phyloP scores from a whole-genome alignment of 2,113 vertebrate species.

The Ardeotis arabs region DNA sequence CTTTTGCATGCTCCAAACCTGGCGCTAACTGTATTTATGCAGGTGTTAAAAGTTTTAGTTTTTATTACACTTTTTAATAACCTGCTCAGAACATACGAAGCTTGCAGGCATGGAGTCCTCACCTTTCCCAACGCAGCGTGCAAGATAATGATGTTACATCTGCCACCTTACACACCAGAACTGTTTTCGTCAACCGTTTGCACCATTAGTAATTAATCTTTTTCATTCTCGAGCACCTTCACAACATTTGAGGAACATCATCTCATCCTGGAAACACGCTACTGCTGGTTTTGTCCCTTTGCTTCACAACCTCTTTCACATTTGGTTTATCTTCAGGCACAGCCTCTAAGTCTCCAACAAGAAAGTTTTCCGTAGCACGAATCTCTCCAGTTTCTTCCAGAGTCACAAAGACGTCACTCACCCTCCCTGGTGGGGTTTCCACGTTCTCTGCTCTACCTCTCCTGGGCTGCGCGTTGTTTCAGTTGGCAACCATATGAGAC shows the following conservation, averaged over 20 bases:
- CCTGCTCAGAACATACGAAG: neutral
- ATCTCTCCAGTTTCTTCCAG: neutral
- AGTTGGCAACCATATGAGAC: fast-evolving
- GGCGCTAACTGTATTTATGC: neutral
- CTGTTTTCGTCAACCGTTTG: neutral
- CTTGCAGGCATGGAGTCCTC: neutral
- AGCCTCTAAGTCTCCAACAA: neutral
- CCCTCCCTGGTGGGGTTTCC: neutral
- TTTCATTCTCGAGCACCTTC: neutral
- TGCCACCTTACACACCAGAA: neutral
- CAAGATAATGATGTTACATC: neutral
- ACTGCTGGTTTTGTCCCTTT: fast-evolving
- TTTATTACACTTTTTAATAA: neutral
- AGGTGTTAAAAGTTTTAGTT: neutral
- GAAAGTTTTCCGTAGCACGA: neutral
- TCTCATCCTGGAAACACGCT: neutral
- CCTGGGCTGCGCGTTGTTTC: neutral
- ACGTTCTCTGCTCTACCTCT: neutral
- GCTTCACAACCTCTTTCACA: neutral
- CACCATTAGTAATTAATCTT: neutral
- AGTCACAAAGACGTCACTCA: neutral
- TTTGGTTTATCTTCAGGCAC: neutral
- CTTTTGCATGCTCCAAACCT: neutral
- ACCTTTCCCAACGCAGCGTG: neutral
- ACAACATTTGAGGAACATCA: neutral